Conservation (phyloP, 2,113 vertebrate genomes). For the Perca schrenkii region DNA sequence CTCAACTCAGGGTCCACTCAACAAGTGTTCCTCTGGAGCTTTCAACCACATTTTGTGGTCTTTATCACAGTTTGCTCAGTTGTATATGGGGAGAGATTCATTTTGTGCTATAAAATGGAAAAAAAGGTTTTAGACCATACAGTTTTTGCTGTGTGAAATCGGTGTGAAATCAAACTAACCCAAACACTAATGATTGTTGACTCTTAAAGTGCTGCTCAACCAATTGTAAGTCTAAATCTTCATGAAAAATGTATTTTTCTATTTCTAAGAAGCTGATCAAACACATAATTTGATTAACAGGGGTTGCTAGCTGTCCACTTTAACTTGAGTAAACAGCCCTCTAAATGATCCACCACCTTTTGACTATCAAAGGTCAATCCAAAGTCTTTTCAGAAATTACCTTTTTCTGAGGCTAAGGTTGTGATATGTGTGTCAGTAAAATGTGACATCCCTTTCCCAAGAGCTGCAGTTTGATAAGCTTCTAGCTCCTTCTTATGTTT, state of each 20-base stretch:
- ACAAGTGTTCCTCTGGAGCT: no score
- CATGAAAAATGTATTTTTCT: background rate
- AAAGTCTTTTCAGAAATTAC: conserved; percentile 18
- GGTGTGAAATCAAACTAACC: background rate
- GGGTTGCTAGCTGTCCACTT: background rate
- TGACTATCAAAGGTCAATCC: conserved; percentile 8
- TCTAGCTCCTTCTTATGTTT: conserved; percentile 57
- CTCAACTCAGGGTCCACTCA: no score
- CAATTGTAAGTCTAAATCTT: background rate
- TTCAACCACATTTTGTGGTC: no score
- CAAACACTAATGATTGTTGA: background rate
- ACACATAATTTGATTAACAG: background rate
- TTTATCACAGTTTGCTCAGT: no score
- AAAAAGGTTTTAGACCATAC: background rate
- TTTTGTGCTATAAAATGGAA: background rate
- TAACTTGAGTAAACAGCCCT: conserved; percentile 11
- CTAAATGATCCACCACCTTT: conserved; percentile 28
- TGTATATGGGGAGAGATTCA: background rate
- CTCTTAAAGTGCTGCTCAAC: background rate
- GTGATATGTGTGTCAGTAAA: conserved; percentile 57
- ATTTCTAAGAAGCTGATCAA: background rate
- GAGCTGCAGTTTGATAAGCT: conserved; percentile 62
- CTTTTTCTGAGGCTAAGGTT: conserved; percentile 22
- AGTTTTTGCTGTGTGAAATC: background rate
- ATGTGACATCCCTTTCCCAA: conserved; percentile 47